Evolutionary conservation across 2,888 invertebrate species (phyloP), one percentile per base, ranked within the genome.

Genomic region (Thumatha senex): DNA sequence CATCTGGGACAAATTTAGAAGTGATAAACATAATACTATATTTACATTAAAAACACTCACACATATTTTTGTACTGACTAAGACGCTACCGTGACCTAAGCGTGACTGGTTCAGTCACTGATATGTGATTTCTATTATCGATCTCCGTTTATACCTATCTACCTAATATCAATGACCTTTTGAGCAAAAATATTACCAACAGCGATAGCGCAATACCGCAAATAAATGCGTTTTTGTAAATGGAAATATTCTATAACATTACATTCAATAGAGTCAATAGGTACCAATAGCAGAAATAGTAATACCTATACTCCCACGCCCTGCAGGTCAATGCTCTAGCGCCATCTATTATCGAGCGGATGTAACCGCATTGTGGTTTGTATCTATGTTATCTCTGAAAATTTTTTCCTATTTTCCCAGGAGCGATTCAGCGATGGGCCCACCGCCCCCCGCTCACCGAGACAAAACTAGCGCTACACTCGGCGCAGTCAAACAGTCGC

Each of bases 341-440:
- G 89, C 88, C 90, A 89, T 86, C 90, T 90, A 63, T 82, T 86
- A 87, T 84, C 88, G 61, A 57, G 54, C 58, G 59, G 69, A 72
- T 59, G 74, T 63, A 80, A 82, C 84, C 81, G 74, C 81, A 72
- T 29, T 59, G 76, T 56, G 82, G 81, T 82, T 77, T 68, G 51
- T 78, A 75, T 73, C 72, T 67, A 54, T 59, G 78, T 70, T 80
- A 78, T 74, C 80, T 67, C 88, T 88, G 86, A 88, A 90, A 84
- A 78, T 2, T 67, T 82, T 88, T 90, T 85, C 83, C 84, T 74
- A 72, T 73, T 89, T 90, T 88, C 89, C 86, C 91, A 91, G 91
- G 89, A 89, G 88, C 80, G 91, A 90, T 62, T 76, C 80, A 75
- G 80, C 89, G 56, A 86, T 88, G 88, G 81, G 84, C 76, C 86